phyloP scores from a whole-genome alignment of 2,113 vertebrate genomes.

The Cyanoderma ruficeps region DNA sequence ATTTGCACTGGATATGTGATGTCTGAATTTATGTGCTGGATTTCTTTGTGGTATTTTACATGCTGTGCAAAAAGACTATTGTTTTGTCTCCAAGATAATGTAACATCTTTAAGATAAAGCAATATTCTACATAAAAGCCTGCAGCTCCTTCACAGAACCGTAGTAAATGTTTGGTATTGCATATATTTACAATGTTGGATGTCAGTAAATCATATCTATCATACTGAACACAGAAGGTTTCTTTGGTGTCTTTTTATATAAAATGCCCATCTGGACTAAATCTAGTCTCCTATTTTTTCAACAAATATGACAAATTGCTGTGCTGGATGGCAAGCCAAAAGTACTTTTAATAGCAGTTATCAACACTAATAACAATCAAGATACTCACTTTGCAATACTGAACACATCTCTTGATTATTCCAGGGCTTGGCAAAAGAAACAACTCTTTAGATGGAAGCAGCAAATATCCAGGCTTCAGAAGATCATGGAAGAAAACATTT shows the following conservation, averaged over 20 bases:
- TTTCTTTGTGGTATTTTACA: background rate
- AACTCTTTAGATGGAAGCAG: fast-evolving
- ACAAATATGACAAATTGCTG: background rate
- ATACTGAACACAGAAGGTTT: background rate
- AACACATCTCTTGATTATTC: background rate
- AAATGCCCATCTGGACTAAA: background rate
- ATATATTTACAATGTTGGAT: fast-evolving
- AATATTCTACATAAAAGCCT: no score
- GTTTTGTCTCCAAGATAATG: background rate
- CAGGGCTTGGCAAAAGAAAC: background rate
- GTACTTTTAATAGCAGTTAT: background rate
- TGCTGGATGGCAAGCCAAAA: background rate
- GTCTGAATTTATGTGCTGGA: background rate
- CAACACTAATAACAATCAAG: background rate
- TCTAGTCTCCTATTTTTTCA: background rate
- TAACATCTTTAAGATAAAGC: background rate
- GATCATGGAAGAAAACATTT: background rate
- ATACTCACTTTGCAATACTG: background rate
- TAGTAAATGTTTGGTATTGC: background rate
- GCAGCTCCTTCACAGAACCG: background rate
- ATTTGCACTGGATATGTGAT: background rate
- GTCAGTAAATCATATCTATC: background rate
- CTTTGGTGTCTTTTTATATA: background rate
- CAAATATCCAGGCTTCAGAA: background rate
- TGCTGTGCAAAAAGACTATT: background rate